Evolutionary conservation across 1,140 invertebrate species (phyloP), one percentile per base, ranked within the genome.

Genomic region (Musca domestica): DNA sequence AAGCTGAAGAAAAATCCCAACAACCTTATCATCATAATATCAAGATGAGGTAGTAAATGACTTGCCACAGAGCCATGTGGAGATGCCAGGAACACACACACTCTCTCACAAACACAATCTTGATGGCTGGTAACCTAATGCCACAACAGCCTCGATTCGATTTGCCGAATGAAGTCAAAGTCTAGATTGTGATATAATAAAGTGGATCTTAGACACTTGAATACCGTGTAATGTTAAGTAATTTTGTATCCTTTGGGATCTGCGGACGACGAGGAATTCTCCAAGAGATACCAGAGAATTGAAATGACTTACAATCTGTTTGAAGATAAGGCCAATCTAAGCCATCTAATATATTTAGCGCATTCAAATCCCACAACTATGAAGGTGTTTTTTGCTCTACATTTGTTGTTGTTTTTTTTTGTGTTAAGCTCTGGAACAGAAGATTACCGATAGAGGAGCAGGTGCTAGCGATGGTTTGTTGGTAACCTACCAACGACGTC

Each of bases 171-270:
- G 34, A 41, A 41, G 34, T 41, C 34, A 41, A 41, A 41, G 34
- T 41, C 6, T 41, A 41, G 6, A 5, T 41, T 41, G 34, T 5
- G 10, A 41, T 41, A 41, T 41, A 41, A 41, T 41, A 41, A 41
- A 41, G 34, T 41, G 34, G 34, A 41, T 41, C 34, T 41, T 41
- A 41, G 20, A 30, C n/a, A 58, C 14, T 58, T 34, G 27, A n/a
- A 34, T 19, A 23, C 27, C 27, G 27, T 61, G 56, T 61, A 61
- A 61, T 61, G 25, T 20, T 61, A 61, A 17, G 27, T 34, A 30
- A 61, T 61, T 61, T 61, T 17, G 19, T 27, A 61, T 61, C 56
- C 56, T 61, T 34, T 17, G 56, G 56, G 56, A 30, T 41, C 34
- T 41, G 34, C 17, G 27, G 27, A n/a, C 25, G 20, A 22, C 34